These are phyloP conservation scores for Macaca mulatta DNA, from an alignment of 2,113 vertebrate species.

Conservation along the genomic window DNA sequence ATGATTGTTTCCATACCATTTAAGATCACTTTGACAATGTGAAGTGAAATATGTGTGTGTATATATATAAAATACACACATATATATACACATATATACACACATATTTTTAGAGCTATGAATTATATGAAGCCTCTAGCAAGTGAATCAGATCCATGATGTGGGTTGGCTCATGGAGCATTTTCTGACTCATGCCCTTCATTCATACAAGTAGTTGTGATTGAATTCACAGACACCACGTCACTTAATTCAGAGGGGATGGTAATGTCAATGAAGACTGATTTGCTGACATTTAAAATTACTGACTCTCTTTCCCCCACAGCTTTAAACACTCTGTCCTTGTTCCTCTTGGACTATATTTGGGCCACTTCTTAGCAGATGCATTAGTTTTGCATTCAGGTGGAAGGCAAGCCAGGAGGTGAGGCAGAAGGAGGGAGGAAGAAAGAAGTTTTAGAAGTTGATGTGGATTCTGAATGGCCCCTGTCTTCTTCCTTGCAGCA, in stretches of 20 bases:
- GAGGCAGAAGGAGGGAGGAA: neutral
- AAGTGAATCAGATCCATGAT: neutral
- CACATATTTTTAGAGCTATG: neutral
- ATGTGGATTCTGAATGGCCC: neutral
- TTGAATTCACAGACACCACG: neutral
- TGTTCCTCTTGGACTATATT: neutral
- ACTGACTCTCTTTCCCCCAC: neutral
- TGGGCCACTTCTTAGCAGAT: neutral
- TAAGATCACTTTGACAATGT: neutral
- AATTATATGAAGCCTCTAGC: neutral
- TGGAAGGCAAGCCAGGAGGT: neutral
- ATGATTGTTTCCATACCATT: neutral
- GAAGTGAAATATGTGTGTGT: neutral
- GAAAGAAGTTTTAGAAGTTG: neutral
- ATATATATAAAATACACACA: neutral
- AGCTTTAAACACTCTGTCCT: neutral
- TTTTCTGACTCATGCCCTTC: neutral
- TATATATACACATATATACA: neutral
- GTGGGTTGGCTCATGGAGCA: neutral
- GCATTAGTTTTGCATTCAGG: neutral
- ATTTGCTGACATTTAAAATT: neutral
- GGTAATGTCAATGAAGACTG: neutral
- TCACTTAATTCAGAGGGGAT: neutral
- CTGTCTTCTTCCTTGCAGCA: neutral
- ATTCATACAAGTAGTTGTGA: neutral